Conservation (phyloP, 2,888 invertebrate genomes). For the Drosophila heteroneura region DNA sequence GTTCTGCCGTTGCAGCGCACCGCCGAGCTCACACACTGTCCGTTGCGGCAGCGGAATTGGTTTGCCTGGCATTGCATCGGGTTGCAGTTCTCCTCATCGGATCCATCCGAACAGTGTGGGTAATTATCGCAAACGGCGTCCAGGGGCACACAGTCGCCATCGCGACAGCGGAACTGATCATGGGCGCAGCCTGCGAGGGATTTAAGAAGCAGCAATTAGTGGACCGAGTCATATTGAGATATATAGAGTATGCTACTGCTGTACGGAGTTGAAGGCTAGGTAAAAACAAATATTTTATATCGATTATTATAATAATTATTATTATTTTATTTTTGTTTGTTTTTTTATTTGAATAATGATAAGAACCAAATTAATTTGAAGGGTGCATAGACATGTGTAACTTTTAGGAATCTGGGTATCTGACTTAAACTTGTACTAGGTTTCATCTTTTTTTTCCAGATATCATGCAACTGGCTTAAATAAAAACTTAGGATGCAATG, state of each 20-base stretch:
- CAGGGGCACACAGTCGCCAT: slow-evolving; percentile 89
- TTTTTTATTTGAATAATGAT: slow-evolving; percentile 1
- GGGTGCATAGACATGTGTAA: slow-evolving; percentile 63
- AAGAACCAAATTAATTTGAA: slow-evolving; percentile 23
- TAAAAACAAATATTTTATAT: slow-evolving; percentile 4
- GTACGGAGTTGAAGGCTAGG: slow-evolving; percentile 27
- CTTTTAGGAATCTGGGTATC: slow-evolving; percentile 10
- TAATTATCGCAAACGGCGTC: slow-evolving; percentile 88
- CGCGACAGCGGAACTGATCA: slow-evolving; percentile 89
- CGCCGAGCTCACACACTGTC: slow-evolving; percentile 80
- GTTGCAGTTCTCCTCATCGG: slow-evolving; percentile 89
- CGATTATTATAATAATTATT: background rate
- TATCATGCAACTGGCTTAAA: slow-evolving; percentile 46
- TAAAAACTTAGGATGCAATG: slow-evolving; percentile 21
- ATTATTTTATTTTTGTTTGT: background rate
- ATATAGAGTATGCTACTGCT: slow-evolving; percentile 25
- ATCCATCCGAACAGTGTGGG: slow-evolving; percentile 88
- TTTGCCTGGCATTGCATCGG: slow-evolving; percentile 68
- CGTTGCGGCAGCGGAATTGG: slow-evolving; percentile 84
- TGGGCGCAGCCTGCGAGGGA: slow-evolving; percentile 87
- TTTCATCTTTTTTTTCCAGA: background rate
- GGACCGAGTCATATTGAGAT: background rate
- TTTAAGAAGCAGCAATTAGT: slow-evolving; percentile 15
- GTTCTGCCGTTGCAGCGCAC: slow-evolving; percentile 86
- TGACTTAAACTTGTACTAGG: slow-evolving; percentile 17